Conservation (phyloP, 1,140 invertebrate species). For the Bombus breviceps region DNA sequence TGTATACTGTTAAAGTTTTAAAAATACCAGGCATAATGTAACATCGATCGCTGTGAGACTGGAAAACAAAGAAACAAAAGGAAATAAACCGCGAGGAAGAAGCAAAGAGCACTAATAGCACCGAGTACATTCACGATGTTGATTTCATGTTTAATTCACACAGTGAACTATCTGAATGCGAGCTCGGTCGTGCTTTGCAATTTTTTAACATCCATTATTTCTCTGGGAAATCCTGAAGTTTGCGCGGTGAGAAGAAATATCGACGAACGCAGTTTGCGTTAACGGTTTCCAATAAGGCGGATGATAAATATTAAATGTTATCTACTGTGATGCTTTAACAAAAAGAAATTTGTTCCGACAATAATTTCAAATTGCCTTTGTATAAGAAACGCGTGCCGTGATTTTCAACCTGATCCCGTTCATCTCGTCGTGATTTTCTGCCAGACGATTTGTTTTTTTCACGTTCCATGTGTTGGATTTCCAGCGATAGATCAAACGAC, state of each 20-base stretch:
- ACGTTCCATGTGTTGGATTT: not conserved
- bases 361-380: not conserved
- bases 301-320: constrained; percentile 43
- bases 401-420: not conserved
- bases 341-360: not conserved
- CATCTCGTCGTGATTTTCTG: too few relatives aligned
- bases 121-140: not conserved
- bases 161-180: not conserved
- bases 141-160: constrained; percentile 45
- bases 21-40: not conserved
- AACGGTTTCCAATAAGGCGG: constrained; percentile 39
- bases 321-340: constrained; percentile 6
- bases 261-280: constrained; percentile 15
- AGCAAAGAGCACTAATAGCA: not conserved
- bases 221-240: constrained; percentile 14
- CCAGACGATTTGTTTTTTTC: not conserved
- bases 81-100: not conserved
- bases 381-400: not conserved
- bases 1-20: not conserved
- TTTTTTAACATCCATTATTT: constrained; percentile 35
- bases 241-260: constrained; percentile 27
- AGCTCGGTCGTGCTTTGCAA: not conserved
- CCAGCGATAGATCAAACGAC: not conserved
- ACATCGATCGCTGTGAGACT: not conserved
- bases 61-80: too few relatives aligned